A percentile compares a stretch with the other conserved stretches of the same genome.
These are phyloP conservation scores for Ictalurus punctatus DNA, from an alignment of 2,113 vertebrate genomes.

Conservation along the genomic window DNA sequence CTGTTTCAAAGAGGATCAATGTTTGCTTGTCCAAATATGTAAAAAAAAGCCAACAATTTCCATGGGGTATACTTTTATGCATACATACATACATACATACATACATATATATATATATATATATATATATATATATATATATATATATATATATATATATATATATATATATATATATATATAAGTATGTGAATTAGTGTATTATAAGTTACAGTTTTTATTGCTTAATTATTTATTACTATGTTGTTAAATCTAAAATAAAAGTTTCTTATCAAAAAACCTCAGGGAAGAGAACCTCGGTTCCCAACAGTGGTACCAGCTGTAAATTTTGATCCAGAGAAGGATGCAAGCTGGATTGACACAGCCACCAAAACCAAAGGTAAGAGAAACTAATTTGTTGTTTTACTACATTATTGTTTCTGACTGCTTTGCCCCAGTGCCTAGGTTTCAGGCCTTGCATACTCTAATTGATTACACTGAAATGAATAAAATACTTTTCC, in stretches of 20 bases:
- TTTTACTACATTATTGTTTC: neutral
- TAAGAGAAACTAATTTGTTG: conserved; percentile 50
- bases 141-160: too few relatives aligned
- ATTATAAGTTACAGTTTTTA: too few relatives aligned
- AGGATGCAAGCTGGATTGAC: conserved; percentile 86
- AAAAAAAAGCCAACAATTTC: too few relatives aligned
- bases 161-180: too few relatives aligned
- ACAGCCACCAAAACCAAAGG: conserved; percentile 96
- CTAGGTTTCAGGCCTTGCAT: neutral
- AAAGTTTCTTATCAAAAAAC: neutral
- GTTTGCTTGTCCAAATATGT: too few relatives aligned
- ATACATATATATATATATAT: too few relatives aligned
- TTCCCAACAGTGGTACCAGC: conserved; percentile 70
- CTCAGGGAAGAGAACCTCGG: conserved; percentile 62
- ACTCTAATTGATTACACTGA: neutral
- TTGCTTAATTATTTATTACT: neutral
- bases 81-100: too few relatives aligned
- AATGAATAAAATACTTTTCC: neutral
- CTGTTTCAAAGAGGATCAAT: too few relatives aligned
- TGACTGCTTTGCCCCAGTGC: neutral
- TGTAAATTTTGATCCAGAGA: conserved; percentile 83
- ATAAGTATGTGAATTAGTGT: too few relatives aligned
- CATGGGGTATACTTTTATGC: too few relatives aligned
- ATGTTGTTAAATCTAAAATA: neutral
- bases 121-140: too few relatives aligned